Evolutionary conservation across 1,140 invertebrate genomes (phyloP).

Genomic region (Tachypleus tridentatus): DNA sequence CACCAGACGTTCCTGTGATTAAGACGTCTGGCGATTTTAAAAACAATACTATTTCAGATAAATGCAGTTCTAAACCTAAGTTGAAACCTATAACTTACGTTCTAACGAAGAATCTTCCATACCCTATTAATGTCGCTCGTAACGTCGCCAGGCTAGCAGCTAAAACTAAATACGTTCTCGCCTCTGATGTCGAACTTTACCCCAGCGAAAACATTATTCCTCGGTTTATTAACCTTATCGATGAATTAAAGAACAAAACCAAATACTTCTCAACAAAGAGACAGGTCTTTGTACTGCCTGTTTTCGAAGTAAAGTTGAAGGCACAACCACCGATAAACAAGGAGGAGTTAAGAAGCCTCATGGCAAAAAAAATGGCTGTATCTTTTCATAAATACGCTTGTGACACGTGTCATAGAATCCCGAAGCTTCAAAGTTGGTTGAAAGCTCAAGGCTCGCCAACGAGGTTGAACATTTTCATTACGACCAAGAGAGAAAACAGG

Average conservation of each 20-base stretch:
- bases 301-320: slow-evolving; percentile 62
- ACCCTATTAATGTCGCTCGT: slow-evolving; percentile 22
- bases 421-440: slow-evolving; percentile 39
- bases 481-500: slow-evolving; percentile 38
- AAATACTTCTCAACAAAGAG: background rate
- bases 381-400: slow-evolving; percentile 84
- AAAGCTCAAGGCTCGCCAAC: slow-evolving; percentile 36
- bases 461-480: slow-evolving; percentile 62
- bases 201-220: slow-evolving; percentile 14
- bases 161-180: slow-evolving; percentile 18
- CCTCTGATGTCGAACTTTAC: slow-evolving; percentile 20
- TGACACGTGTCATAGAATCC: slow-evolving; percentile 73
- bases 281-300: slow-evolving; percentile 58
- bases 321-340: slow-evolving; percentile 54
- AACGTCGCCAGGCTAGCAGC: slow-evolving; percentile 18
- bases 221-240: background rate
- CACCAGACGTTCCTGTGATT: background rate
- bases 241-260: background rate
- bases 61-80: slow-evolving; percentile 3
- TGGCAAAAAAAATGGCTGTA: slow-evolving; percentile 46
- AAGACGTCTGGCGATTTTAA: background rate
- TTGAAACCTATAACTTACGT: background rate
- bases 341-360: slow-evolving; percentile 44
- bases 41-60: background rate
- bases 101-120: slow-evolving; percentile 13